These are phyloP conservation scores for Taenaris catops DNA, from an alignment of 2,888 invertebrate species.

Conservation along the genomic window DNA sequence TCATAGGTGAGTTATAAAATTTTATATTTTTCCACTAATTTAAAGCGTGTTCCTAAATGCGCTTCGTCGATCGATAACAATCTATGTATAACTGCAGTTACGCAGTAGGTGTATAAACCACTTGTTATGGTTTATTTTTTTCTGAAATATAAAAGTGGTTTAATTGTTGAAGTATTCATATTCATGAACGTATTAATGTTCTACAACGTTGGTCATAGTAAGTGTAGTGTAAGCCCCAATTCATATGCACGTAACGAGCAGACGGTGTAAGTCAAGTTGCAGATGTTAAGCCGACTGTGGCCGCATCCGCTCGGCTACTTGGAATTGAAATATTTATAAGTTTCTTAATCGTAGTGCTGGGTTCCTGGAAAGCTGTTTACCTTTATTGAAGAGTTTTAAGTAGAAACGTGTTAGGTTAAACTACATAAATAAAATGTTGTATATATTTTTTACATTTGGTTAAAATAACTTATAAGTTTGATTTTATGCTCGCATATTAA, in stretches of 20 bases:
- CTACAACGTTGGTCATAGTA: slow-evolving; percentile 43
- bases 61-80: no score
- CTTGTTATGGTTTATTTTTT: no score
- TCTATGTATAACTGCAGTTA: no score
- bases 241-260: slow-evolving; percentile 66
- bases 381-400: slow-evolving; percentile 40
- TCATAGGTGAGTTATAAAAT: slow-evolving; percentile 92
- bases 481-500: no score
- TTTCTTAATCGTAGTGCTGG: slow-evolving; percentile 46
- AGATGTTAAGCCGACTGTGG: slow-evolving; percentile 71
- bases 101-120: no score
- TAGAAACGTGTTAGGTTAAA: slow-evolving; percentile 6
- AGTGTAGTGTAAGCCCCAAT: slow-evolving; percentile 37
- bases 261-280: slow-evolving; percentile 76
- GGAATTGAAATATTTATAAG: slow-evolving; percentile 73
- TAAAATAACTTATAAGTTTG: no score
- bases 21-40: no score
- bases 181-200: slow-evolving; percentile 43
- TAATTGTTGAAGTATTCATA: slow-evolving; percentile 13
- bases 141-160: slow-evolving; percentile 1
- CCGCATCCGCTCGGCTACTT: slow-evolving; percentile 69
- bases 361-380: slow-evolving; percentile 53
- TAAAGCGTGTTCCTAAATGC: no score
- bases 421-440: no score
- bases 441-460: no score